Percentiles rank a stretch among this genome's conserved stretches.
Conservation (phyloP, 2,797 vertebrate species). For the Anniella stebbinsi region DNA sequence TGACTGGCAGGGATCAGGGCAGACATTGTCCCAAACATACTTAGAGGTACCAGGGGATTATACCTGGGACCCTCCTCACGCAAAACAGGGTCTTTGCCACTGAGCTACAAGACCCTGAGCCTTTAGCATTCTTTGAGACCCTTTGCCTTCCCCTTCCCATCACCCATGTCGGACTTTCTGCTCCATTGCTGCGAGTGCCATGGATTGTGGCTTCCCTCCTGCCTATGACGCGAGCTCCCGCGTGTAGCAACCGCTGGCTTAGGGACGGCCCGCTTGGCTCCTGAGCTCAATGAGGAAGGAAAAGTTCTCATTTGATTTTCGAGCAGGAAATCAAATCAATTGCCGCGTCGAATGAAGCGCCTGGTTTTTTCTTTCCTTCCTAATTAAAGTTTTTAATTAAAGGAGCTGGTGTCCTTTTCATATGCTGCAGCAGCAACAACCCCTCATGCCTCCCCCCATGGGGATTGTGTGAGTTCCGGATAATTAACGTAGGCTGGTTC, state of each 20-base stretch:
- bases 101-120: too few relatives aligned
- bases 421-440: constrained; percentile 49
- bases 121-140: not conserved
- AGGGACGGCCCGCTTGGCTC: not conserved
- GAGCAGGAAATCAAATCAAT: constrained; percentile 93
- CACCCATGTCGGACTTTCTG: not conserved
- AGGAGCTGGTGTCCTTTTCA: constrained; percentile 77
- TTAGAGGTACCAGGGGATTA: too few relatives aligned
- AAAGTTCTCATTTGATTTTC: constrained; percentile 50
- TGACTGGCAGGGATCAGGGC: too few relatives aligned
- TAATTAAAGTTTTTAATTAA: constrained; percentile 99
- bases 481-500: constrained; percentile 60
- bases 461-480: constrained; percentile 66
- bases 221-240: not conserved
- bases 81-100: too few relatives aligned
- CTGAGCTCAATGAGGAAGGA: not conserved
- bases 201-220: too few relatives aligned
- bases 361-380: constrained; percentile 77
- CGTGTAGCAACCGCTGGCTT: not conserved
- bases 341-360: constrained; percentile 92
- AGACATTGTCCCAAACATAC: too few relatives aligned
- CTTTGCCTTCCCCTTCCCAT: too few relatives aligned
- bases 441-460: constrained; percentile 70
- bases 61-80: too few relatives aligned
- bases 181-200: too few relatives aligned